Percentiles rank a stretch among this genome's conserved stretches.
phyloP scores from a whole-genome alignment of 2,888 invertebrate genomes.

The Cerastoderma edule region DNA sequence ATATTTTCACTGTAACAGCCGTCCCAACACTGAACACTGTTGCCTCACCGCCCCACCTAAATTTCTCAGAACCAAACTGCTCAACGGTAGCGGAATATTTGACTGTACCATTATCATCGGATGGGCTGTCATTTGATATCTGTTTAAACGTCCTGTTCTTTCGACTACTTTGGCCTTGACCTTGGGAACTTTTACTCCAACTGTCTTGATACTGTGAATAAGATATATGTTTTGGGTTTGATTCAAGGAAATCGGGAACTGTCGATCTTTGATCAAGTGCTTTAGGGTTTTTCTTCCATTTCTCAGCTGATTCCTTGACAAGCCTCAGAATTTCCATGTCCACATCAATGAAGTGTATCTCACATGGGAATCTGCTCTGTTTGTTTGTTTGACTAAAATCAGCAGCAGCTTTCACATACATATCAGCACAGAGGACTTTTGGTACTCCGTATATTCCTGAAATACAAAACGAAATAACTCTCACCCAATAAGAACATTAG shows the following conservation, averaged over 20 bases:
- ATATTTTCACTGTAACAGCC: conserved; percentile 40
- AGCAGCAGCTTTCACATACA: conserved; percentile 48
- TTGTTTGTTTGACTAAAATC: conserved; percentile 30
- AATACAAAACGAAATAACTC: neutral
- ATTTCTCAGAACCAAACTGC: conserved; percentile 18
- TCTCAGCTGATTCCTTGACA: conserved; percentile 36
- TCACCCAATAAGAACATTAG: no score
- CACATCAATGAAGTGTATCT: conserved; percentile 59
- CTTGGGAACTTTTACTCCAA: neutral
- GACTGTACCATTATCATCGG: no score
- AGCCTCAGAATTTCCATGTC: conserved; percentile 47
- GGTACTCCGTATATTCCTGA: conserved; percentile 62
- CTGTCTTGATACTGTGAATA: no score
- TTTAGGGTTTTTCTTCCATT: conserved; percentile 35
- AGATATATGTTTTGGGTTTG: neutral
- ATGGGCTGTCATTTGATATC: neutral
- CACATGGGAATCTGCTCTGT: conserved; percentile 15
- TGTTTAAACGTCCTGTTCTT: neutral
- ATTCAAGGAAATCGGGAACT: conserved; percentile 23
- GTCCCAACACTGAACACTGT: conserved; percentile 27
- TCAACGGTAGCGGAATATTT: conserved; percentile 15
- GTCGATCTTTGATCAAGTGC: conserved; percentile 22
- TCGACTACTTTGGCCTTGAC: neutral
- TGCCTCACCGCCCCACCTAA: conserved; percentile 36
- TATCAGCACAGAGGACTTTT: conserved; percentile 57